Conservation (phyloP, 2,888 invertebrate species). For the Cinara cedri region DNA sequence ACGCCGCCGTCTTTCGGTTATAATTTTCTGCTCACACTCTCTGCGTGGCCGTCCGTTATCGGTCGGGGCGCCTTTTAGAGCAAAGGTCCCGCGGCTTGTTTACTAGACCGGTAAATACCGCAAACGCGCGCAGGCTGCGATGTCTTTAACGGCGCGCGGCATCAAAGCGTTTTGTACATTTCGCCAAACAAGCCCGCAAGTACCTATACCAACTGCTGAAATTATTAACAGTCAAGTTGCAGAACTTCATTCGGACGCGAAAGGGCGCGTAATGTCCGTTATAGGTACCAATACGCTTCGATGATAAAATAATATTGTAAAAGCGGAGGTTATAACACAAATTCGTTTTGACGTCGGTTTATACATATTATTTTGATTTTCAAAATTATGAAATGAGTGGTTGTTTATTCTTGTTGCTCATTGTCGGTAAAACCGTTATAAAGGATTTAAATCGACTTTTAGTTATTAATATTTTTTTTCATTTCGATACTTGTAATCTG, state of each 20-base stretch:
- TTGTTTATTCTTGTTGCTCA: too few relatives aligned
- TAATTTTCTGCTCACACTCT: slow-evolving; percentile 45
- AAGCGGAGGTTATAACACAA: too few relatives aligned
- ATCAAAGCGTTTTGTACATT: slow-evolving; percentile 29
- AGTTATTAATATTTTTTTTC: too few relatives aligned
- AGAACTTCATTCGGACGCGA: neutral
- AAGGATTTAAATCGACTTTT: too few relatives aligned
- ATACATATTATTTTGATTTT: too few relatives aligned
- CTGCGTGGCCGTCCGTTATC: slow-evolving; percentile 8
- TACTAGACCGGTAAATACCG: slow-evolving; percentile 10
- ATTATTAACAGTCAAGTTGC: neutral
- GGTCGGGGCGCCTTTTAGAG: slow-evolving; percentile 4
- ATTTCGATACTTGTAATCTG: too few relatives aligned
- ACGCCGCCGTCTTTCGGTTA: slow-evolving; percentile 1
- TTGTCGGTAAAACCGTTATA: too few relatives aligned
- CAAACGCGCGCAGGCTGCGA: slow-evolving; percentile 14
- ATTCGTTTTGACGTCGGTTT: too few relatives aligned
- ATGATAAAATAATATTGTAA: too few relatives aligned
- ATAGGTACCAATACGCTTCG: too few relatives aligned
- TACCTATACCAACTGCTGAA: neutral
- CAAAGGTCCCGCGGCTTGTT: slow-evolving; percentile 30
- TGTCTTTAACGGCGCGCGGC: slow-evolving; percentile 22
- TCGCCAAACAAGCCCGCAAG: neutral
- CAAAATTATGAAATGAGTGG: too few relatives aligned
- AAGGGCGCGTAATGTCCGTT: neutral